phyloP scores from a whole-genome alignment of 2,797 vertebrate genomes.

The Heteromormyrus szaboi region DNA sequence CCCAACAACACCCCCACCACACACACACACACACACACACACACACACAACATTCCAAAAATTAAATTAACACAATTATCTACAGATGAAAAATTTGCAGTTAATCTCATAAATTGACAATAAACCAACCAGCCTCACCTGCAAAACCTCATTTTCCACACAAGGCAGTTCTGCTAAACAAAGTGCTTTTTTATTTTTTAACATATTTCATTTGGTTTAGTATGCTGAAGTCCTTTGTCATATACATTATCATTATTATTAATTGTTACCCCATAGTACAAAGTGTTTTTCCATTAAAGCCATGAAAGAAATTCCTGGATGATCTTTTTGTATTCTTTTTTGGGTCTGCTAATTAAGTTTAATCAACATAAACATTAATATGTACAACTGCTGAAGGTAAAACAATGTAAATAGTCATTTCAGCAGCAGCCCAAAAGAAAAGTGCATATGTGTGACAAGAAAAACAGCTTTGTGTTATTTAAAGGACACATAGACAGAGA shows the following conservation, averaged over 20 bases:
- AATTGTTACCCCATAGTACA: background rate
- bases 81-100: background rate
- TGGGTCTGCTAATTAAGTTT: conserved; percentile 10
- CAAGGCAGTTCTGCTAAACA: conserved; percentile 26
- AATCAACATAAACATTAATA: conserved; percentile 9
- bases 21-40: background rate
- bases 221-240: conserved; percentile 22
- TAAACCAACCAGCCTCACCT: background rate
- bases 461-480: conserved; percentile 49
- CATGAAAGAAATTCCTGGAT: background rate
- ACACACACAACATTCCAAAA: background rate
- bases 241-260: background rate
- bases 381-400: background rate
- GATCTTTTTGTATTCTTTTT: background rate
- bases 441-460: conserved; percentile 40
- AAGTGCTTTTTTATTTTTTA: conserved; percentile 41
- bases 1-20: background rate
- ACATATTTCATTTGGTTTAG: conserved; percentile 24
- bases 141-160: conserved; percentile 18
- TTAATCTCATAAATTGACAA: background rate
- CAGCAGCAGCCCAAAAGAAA: conserved; percentile 34
- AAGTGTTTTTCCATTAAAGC: background rate
- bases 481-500: conserved; percentile 38
- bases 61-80: background rate
- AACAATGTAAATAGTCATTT: conserved; percentile 16